Conservation (phyloP, 2,888 invertebrate species). For the Chironomus tentans region DNA sequence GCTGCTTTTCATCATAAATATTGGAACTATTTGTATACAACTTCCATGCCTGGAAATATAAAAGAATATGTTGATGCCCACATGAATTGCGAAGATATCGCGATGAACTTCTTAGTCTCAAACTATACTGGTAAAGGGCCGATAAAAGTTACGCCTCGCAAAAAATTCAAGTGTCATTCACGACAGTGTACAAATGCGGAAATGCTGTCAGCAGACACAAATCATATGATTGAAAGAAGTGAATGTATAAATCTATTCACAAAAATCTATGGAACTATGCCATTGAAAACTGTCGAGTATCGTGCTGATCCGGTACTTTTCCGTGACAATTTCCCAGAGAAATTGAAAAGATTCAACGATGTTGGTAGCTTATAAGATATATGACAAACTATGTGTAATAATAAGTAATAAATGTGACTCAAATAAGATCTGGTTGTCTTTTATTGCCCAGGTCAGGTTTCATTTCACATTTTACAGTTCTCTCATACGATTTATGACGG, state of each 20-base stretch:
- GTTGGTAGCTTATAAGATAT: slow-evolving; percentile 75
- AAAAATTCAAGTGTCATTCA: slow-evolving; percentile 88
- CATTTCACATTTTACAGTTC: too few relatives aligned
- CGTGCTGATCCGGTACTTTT: slow-evolving; percentile 92
- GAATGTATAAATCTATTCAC: slow-evolving; percentile 78
- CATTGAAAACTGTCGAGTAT: slow-evolving; percentile 80
- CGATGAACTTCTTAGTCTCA: slow-evolving; percentile 94
- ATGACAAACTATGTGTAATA: neutral
- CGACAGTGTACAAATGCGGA: slow-evolving; percentile 81
- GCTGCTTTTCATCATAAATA: slow-evolving; percentile 96
- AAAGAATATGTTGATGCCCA: slow-evolving; percentile 86
- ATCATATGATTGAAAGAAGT: slow-evolving; percentile 88
- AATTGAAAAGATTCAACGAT: slow-evolving; percentile 78
- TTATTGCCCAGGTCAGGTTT: too few relatives aligned
- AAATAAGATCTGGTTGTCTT: too few relatives aligned
- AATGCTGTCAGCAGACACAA: slow-evolving; percentile 85
- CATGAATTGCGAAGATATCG: slow-evolving; percentile 97
- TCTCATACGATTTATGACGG: too few relatives aligned
- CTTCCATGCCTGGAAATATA: slow-evolving; percentile 75
- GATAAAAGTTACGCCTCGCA: slow-evolving; percentile 87
- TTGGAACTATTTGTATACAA: slow-evolving; percentile 91
- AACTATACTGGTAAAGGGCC: slow-evolving; percentile 90
- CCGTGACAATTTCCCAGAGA: slow-evolving; percentile 73
- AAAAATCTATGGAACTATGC: slow-evolving; percentile 75
- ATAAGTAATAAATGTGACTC: neutral